These are phyloP conservation scores for Picathartes gymnocephalus DNA, from an alignment of 2,113 vertebrate genomes.

Conservation along the genomic window DNA sequence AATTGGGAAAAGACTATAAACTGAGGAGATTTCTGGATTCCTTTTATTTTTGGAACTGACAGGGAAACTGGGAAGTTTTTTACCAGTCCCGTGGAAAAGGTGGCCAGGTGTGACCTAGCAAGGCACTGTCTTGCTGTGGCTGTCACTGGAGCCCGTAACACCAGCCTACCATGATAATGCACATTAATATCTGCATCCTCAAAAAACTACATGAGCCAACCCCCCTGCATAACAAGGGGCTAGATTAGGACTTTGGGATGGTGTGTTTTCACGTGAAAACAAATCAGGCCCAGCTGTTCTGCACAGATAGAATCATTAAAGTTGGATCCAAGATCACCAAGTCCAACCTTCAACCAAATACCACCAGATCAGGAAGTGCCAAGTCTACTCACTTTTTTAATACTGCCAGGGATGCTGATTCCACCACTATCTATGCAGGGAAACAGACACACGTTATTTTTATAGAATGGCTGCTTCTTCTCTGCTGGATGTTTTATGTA, in stretches of 20 bases:
- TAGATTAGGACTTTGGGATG: background rate
- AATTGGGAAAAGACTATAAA: constrained; percentile 41
- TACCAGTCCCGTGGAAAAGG: background rate
- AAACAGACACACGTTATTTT: background rate
- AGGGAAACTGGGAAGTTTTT: background rate
- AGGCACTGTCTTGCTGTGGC: background rate
- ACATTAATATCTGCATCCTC: background rate
- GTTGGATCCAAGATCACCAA: background rate
- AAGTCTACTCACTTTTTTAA: background rate
- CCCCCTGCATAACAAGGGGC: background rate
- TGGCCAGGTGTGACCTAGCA: background rate
- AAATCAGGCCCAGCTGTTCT: constrained; percentile 40
- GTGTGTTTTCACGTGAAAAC: constrained; percentile 24
- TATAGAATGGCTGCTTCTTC: background rate
- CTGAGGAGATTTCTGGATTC: background rate
- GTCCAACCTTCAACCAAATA: background rate
- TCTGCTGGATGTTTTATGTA: background rate
- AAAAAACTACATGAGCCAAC: background rate
- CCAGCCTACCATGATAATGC: background rate
- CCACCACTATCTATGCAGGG: background rate
- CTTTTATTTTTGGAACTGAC: background rate
- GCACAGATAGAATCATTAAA: background rate
- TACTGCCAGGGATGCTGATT: background rate
- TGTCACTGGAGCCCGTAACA: accelerated
- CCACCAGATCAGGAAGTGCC: background rate